Base-by-base conservation (phyloP, 2,797 vertebrate genomes). In the Schizothorax lantsangensis region DNA sequence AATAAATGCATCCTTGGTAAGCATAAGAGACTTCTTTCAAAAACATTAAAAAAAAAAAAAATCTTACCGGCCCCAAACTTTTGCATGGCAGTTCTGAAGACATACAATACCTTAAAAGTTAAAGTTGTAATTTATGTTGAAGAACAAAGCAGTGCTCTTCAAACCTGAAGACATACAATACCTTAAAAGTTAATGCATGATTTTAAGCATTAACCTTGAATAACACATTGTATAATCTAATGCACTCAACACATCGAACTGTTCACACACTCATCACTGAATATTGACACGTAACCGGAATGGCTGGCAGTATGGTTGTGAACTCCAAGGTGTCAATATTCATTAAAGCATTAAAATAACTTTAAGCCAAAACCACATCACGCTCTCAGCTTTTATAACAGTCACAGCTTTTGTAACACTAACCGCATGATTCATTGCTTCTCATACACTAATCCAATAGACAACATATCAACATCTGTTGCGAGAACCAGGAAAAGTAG, bases 281-380 rank as follows among this genome's bases (percentile, higher is more conserved):
- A 88, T 77, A 86, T 68, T n/a, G 71, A 82, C 57, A 38, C 33
- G 17, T 59, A 30, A 68, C 85, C 11, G n/a, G 57, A 57, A 43
- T 0, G 43, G 30, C 78, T 80, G 57, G 19, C 59, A 54, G 17
- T 40, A 62, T 8, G 14, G 69, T 40, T 54, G 33, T 49, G 79
- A 86, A 54, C 59, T 75, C 84, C 43, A 45, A 43, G 33, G 71
- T 66, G 71, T 86, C 85, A 75, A 68, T 81, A 86, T 86, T 86
- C 71, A 82, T 86, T 77, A 86, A 81, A 36, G 79, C 6, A 54
- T 81, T 54, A 68, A 86, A 86, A 86, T 81, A 54, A 57, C 85
- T 62, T 43, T 40, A 78, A 86, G 40, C 52, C 66, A 73, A 86
- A 80, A 73, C 64, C 77, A 72, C 57, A 86, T 40, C 54, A 64